phyloP scores from a whole-genome alignment of 2,888 invertebrate species.

The Meiosimyza platycephala region DNA sequence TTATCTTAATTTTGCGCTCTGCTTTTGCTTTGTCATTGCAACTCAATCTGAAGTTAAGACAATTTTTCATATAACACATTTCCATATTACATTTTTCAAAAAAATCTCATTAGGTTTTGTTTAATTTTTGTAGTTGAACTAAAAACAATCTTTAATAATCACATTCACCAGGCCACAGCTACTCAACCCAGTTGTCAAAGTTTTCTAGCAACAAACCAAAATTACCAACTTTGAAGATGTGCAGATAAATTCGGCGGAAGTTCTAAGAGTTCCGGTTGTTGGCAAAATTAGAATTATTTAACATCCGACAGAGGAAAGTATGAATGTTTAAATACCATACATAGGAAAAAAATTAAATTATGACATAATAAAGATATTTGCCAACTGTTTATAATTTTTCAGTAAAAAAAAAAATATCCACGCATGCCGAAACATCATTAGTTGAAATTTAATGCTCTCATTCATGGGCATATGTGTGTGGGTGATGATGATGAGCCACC shows the following conservation, averaged over 20 bases:
- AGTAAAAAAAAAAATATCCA: not conserved
- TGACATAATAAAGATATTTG: not conserved
- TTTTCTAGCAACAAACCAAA: not conserved
- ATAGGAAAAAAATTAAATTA: not conserved
- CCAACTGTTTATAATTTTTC: not conserved
- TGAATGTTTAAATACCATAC: not conserved
- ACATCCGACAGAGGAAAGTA: not conserved
- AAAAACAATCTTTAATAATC: no score
- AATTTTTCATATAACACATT: no score
- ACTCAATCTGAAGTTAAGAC: no score
- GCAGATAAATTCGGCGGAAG: conserved; percentile 24
- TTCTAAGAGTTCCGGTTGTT: conserved; percentile 31
- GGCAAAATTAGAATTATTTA: conserved; percentile 9
- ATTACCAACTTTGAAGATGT: not conserved
- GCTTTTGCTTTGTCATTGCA: no score
- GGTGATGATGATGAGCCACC: not conserved
- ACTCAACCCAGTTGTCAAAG: not conserved
- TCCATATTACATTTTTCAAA: no score
- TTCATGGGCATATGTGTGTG: no score
- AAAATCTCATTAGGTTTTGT: no score
- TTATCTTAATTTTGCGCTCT: no score
- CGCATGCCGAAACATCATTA: not conserved
- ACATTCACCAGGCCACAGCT: no score
- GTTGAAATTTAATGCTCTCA: not conserved
- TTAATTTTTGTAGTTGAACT: no score